phyloP scores from a whole-genome alignment of 1,140 invertebrate species.

The Bilobella aurantiaca region DNA sequence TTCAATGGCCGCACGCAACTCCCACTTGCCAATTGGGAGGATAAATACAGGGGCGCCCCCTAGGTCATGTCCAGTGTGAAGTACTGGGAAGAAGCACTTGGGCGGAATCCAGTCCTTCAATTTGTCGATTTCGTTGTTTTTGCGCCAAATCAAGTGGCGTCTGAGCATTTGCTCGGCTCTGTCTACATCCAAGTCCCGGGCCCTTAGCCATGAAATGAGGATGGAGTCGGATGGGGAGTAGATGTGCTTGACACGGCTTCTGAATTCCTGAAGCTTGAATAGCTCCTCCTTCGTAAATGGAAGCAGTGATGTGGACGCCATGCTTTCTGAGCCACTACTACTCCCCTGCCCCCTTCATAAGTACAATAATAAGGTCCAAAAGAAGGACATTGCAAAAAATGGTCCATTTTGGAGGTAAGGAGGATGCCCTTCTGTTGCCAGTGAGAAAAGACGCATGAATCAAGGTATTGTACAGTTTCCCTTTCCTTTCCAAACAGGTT shows the following conservation, averaged over 20 bases:
- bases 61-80: background rate
- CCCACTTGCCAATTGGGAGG: background rate
- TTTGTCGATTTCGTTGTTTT: slow-evolving; percentile 4
- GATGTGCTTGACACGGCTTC: slow-evolving; percentile 11
- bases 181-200: slow-evolving; percentile 16
- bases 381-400: background rate
- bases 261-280: slow-evolving; percentile 10
- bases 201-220: slow-evolving; percentile 14
- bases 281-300: slow-evolving; percentile 9
- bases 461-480: too few relatives aligned
- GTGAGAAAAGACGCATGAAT: too few relatives aligned
- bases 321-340: background rate
- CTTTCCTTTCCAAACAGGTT: too few relatives aligned
- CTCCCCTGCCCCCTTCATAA: too few relatives aligned
- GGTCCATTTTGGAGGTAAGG: too few relatives aligned
- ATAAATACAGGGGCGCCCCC: background rate
- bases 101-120: background rate
- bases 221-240: slow-evolving; percentile 3
- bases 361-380: too few relatives aligned
- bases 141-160: slow-evolving; percentile 2
- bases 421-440: too few relatives aligned
- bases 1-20: background rate
- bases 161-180: slow-evolving; percentile 22
- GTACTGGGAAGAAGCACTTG: background rate
- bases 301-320: background rate